These are phyloP conservation scores for Epirrita christyi DNA, from an alignment of 2,888 invertebrate genomes.

Conservation along the genomic window DNA sequence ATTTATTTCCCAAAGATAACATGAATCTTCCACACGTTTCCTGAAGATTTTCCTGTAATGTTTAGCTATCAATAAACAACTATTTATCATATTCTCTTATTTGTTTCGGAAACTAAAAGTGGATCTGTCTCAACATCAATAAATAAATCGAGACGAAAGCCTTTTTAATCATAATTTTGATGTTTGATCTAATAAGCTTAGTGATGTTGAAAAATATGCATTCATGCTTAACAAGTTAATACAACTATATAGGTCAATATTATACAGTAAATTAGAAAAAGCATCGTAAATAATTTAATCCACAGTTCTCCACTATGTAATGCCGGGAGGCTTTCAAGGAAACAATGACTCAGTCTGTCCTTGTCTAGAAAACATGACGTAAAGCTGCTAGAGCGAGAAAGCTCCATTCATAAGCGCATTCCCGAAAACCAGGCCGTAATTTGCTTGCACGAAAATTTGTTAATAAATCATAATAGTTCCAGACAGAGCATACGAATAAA, in stretches of 20 bases:
- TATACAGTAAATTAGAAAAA: slow-evolving; percentile 78
- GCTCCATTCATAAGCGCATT: slow-evolving; percentile 44
- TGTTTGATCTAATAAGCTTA: slow-evolving; percentile 59
- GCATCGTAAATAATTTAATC: slow-evolving; percentile 74
- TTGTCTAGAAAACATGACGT: slow-evolving; percentile 54
- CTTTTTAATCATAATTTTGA: slow-evolving; percentile 56
- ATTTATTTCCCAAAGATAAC: too few species aligned
- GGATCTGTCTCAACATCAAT: not conserved
- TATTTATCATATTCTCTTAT: too few species aligned
- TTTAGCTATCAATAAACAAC: too few species aligned
- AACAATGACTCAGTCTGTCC: slow-evolving; percentile 67
- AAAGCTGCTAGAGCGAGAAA: slow-evolving; percentile 63
- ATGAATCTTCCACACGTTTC: too few species aligned
- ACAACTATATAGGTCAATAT: slow-evolving; percentile 69
- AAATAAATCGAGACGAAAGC: slow-evolving; percentile 1
- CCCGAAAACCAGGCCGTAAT: slow-evolving; percentile 77
- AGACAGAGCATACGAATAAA: slow-evolving; percentile 78
- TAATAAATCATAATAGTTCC: slow-evolving; percentile 85
- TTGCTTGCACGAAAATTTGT: slow-evolving; percentile 84
- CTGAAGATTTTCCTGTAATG: too few species aligned
- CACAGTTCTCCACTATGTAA: slow-evolving; percentile 62
- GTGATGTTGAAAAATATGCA: slow-evolving; percentile 65
- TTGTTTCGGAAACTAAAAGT: not conserved
- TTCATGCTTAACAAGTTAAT: slow-evolving; percentile 73
- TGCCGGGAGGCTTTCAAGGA: slow-evolving; percentile 69